Evolutionary conservation across 2,113 vertebrate genomes (phyloP).

Genomic region (Elgaria multicarinata): DNA sequence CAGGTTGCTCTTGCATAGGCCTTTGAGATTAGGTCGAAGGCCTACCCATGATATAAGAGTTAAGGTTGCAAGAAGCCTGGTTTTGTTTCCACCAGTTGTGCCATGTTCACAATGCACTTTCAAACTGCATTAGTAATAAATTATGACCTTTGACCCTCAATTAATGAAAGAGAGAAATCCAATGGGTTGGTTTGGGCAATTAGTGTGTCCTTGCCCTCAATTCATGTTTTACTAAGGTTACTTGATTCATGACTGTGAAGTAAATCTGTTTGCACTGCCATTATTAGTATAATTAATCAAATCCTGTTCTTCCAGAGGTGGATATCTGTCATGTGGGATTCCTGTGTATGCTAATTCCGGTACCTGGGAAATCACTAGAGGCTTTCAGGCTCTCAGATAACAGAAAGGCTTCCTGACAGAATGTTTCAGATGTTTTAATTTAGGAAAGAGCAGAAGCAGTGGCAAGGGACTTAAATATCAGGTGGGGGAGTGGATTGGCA

Average conservation of each 20-base stretch:
- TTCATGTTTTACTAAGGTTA: conserved; percentile 14
- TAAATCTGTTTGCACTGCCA: background rate
- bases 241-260: conserved; percentile 24
- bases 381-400: conserved; percentile 19
- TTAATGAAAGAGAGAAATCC: background rate
- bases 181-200: background rate
- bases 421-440: conserved; percentile 2
- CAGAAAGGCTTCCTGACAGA: background rate
- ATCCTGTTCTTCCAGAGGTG: background rate
- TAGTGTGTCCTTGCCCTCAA: conserved; percentile 18
- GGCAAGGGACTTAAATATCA: background rate
- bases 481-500: no score
- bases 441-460: background rate
- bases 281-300: conserved; percentile 17
- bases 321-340: background rate
- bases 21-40: background rate
- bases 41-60: background rate
- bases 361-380: conserved; percentile 2
- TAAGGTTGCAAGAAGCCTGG: background rate
- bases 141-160: background rate
- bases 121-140: background rate
- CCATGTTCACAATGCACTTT: conserved; percentile 11
- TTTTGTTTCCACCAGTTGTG: background rate
- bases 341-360: background rate
- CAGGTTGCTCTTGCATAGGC: no score